phyloP scores from a whole-genome alignment of 2,888 invertebrate species.

The Gryllus longicercus region DNA sequence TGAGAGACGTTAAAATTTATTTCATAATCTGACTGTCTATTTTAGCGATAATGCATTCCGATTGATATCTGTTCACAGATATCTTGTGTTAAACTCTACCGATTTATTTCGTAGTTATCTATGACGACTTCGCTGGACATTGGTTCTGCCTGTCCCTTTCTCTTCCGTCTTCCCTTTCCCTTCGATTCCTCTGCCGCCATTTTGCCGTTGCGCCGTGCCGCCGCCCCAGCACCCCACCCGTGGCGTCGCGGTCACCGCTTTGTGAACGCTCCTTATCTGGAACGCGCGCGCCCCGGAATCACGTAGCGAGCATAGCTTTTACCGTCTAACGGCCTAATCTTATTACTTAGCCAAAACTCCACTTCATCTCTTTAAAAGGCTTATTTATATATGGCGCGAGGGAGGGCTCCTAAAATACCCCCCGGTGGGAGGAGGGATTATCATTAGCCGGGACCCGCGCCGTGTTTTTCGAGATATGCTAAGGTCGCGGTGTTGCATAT shows the following conservation, averaged over 20 bases:
- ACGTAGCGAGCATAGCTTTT: background rate
- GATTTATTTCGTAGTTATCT: too few relatives aligned
- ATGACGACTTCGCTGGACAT: background rate
- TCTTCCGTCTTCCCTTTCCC: background rate
- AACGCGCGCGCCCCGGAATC: background rate
- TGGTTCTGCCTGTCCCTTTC: background rate
- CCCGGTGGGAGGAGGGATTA: background rate
- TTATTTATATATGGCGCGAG: background rate
- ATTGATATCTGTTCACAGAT: too few relatives aligned
- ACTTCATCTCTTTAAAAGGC: slow-evolving; percentile 17
- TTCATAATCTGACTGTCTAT: too few relatives aligned
- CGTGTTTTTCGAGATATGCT: slow-evolving; percentile 8
- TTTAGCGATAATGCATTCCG: too few relatives aligned
- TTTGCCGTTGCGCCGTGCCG: background rate
- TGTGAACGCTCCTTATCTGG: background rate
- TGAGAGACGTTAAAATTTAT: too few relatives aligned
- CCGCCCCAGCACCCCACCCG: background rate
- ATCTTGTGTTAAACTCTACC: too few relatives aligned
- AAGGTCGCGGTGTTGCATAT: slow-evolving; percentile 17
- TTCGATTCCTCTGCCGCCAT: background rate
- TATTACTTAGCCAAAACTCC: slow-evolving; percentile 5
- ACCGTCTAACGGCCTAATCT: background rate
- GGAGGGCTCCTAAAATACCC: background rate
- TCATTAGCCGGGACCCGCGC: background rate
- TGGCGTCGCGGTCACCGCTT: background rate